Conservation (phyloP, 2,888 invertebrate genomes). For the Lymantria monacha region DNA sequence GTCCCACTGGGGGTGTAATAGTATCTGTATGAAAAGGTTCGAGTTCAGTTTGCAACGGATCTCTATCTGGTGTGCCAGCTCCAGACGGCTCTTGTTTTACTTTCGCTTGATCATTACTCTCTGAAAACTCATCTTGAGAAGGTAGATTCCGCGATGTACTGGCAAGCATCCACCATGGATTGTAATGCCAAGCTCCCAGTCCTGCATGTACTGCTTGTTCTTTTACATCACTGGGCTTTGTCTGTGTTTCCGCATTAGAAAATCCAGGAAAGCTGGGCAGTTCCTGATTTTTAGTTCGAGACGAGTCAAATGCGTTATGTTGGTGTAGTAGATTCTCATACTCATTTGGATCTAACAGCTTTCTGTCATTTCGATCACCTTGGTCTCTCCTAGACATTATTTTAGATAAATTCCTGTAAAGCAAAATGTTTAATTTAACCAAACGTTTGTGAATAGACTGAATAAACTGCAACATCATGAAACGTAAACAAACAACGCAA, state of each 20-base stretch:
- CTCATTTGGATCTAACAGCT: slow-evolving; percentile 73
- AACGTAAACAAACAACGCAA: slow-evolving; percentile 76
- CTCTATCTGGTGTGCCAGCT: slow-evolving; percentile 68
- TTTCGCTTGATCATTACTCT: slow-evolving; percentile 69
- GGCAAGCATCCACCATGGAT: slow-evolving; percentile 81
- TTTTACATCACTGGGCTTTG: slow-evolving; percentile 72
- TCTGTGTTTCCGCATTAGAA: slow-evolving; percentile 79
- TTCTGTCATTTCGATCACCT: slow-evolving; percentile 72
- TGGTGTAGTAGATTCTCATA: slow-evolving; percentile 77
- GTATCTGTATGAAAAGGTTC: slow-evolving; percentile 62
- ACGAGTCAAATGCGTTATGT: slow-evolving; percentile 75
- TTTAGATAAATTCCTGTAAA: slow-evolving; percentile 38
- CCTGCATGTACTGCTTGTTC: slow-evolving; percentile 64
- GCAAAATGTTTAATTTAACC: slow-evolving; percentile 7
- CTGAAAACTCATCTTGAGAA: slow-evolving; percentile 72
- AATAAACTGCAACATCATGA: slow-evolving; percentile 36
- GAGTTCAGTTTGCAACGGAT: slow-evolving; percentile 63
- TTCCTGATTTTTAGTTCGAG: slow-evolving; percentile 71
- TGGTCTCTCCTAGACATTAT: slow-evolving; percentile 79
- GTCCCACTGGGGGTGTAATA: slow-evolving; percentile 67
- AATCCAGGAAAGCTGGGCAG: slow-evolving; percentile 77
- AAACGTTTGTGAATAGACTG: background rate
- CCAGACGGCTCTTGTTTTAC: slow-evolving; percentile 74
- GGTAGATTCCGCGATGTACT: slow-evolving; percentile 73
- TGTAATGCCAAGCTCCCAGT: slow-evolving; percentile 76